These are phyloP conservation scores for Meteorus cinctellus DNA, from an alignment of 2,888 invertebrate species.

Conservation along the genomic window DNA sequence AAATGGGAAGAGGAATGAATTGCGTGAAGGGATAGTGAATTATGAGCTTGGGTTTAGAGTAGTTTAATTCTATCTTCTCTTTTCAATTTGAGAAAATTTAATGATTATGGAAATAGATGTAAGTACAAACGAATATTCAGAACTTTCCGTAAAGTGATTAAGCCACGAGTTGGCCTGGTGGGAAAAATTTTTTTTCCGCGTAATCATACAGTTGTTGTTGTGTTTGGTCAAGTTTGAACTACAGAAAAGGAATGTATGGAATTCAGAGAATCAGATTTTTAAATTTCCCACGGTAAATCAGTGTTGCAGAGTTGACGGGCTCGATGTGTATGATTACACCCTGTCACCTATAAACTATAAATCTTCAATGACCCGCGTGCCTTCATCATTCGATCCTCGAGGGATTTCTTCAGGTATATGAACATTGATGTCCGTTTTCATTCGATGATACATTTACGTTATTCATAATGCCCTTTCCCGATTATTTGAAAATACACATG, in stretches of 20 bases:
- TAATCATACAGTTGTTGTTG: conserved; percentile 22
- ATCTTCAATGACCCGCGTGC: conserved; percentile 57
- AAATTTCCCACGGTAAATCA: conserved; percentile 73
- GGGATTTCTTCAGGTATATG: conserved; percentile 54
- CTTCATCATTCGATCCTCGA: conserved; percentile 47
- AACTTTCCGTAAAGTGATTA: neutral
- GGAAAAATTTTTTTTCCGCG: neutral
- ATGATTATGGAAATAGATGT: neutral
- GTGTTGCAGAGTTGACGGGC: conserved; percentile 71
- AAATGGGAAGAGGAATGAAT: neutral
- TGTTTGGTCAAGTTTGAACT: conserved; percentile 6
- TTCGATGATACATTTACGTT: neutral
- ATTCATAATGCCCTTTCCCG: neutral
- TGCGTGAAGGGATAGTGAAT: neutral
- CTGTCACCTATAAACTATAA: conserved; percentile 72
- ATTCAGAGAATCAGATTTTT: conserved; percentile 61
- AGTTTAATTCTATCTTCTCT: neutral
- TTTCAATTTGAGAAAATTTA: neutral
- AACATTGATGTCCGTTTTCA: conserved; percentile 26
- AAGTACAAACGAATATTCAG: conserved; percentile 19
- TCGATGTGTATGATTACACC: conserved; percentile 73
- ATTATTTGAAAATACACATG: no score
- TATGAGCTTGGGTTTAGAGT: neutral
- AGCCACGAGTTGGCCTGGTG: neutral
- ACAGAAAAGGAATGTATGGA: conserved; percentile 56